Conservation (phyloP, 2,113 vertebrate species). For the Xenopus tropicalis region UCB_Xtro_10.0 CM004443.2:64784501-64785000, state of each 20-base stretch:
- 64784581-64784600: conserved; percentile 10
- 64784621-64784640: conserved; percentile 17
- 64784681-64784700: conserved; percentile 18
- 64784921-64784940: too few species aligned
- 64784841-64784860: not conserved
- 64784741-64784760: not conserved
- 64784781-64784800: conserved; percentile 18
- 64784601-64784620: conserved; percentile 26
- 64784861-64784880: too few species aligned
- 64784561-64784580: conserved; percentile 37
- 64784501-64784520: not conserved
- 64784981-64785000: too few species aligned
- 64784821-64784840: conserved; percentile 12
- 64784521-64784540: conserved; percentile 12
- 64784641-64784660: conserved; percentile 35
- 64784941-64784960: too few species aligned
- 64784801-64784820: conserved; percentile 8
- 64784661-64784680: conserved; percentile 30
- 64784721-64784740: not conserved
- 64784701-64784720: not conserved
- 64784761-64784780: not conserved
- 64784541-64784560: conserved; percentile 24
- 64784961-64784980: too few species aligned
- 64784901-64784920: too few species aligned
- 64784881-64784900: too few species aligned